Conservation (phyloP, 2,797 vertebrate species). For the Typhlichthys eigenmanni region DNA sequence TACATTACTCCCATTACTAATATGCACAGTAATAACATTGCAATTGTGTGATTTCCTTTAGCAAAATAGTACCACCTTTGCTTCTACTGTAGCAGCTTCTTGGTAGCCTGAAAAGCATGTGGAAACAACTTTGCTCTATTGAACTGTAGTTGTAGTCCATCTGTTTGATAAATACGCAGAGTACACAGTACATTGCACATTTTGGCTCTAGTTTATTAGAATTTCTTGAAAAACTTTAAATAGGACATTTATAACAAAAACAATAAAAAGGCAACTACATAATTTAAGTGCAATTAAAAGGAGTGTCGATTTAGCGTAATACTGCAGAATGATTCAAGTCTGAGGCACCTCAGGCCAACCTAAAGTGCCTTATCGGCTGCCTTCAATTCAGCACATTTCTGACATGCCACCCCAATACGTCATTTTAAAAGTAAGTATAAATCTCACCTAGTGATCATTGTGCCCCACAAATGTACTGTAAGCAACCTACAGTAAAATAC, state of each 20-base stretch:
- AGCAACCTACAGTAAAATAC: not conserved
- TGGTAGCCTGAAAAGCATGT: no score
- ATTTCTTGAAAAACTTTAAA: constrained; percentile 63
- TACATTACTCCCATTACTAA: no score
- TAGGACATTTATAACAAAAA: constrained; percentile 53
- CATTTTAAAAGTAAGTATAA: no score
- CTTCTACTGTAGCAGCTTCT: not conserved
- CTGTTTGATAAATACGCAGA: not conserved
- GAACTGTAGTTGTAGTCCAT: not conserved
- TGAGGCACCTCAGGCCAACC: constrained; percentile 23
- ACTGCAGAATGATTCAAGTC: constrained; percentile 26
- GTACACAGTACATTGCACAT: constrained; percentile 5
- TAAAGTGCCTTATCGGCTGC: constrained; percentile 25
- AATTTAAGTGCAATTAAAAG: constrained; percentile 56
- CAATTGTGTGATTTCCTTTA: no score
- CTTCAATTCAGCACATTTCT: constrained; percentile 25
- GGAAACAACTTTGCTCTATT: no score
- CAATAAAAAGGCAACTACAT: constrained; percentile 66
- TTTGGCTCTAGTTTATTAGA: constrained; percentile 64
- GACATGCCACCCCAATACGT: no score
- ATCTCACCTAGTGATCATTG: not conserved
- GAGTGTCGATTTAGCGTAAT: constrained; percentile 46
- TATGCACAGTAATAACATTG: no score
- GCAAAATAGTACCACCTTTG: not conserved
- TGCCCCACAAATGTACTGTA: not conserved